phyloP scores from a whole-genome alignment of 2,888 invertebrate genomes.

The Acanthosepion pharaonis region DNA sequence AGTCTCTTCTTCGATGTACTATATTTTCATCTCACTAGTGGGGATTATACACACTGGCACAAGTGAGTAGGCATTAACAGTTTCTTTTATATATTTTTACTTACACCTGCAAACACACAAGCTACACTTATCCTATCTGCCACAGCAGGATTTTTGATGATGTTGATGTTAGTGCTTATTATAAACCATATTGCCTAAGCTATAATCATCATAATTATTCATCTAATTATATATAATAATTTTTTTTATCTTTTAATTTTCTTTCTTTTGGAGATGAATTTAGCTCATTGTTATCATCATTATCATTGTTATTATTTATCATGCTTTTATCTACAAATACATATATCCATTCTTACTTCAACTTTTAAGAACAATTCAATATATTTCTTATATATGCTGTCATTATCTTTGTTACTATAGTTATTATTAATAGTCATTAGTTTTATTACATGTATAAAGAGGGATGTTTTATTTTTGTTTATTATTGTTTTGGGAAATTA shows the following conservation, averaged over 20 bases:
- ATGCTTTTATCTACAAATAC: too few species aligned
- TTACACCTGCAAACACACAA: slow-evolving; percentile 22
- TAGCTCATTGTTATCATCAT: background rate
- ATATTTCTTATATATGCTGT: background rate
- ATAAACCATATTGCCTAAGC: background rate
- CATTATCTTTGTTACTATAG: background rate
- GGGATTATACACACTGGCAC: slow-evolving; percentile 33
- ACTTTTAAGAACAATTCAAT: too few species aligned
- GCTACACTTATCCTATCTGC: background rate
- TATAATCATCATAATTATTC: background rate
- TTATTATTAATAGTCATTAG: background rate
- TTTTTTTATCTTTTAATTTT: background rate
- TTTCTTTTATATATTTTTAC: slow-evolving; percentile 20
- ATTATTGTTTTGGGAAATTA: background rate
- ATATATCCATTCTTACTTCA: too few species aligned
- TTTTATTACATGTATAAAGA: background rate
- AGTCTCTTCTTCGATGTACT: slow-evolving; percentile 22
- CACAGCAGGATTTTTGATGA: slow-evolving; percentile 6
- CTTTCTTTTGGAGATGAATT: background rate
- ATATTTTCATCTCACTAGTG: background rate
- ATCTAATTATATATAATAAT: background rate
- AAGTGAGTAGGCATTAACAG: slow-evolving; percentile 8
- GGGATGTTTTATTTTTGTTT: background rate
- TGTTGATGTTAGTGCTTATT: background rate
- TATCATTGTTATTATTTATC: background rate